phyloP scores from a whole-genome alignment of 2,113 vertebrate genomes.

The Mormyrus lacerda region DNA sequence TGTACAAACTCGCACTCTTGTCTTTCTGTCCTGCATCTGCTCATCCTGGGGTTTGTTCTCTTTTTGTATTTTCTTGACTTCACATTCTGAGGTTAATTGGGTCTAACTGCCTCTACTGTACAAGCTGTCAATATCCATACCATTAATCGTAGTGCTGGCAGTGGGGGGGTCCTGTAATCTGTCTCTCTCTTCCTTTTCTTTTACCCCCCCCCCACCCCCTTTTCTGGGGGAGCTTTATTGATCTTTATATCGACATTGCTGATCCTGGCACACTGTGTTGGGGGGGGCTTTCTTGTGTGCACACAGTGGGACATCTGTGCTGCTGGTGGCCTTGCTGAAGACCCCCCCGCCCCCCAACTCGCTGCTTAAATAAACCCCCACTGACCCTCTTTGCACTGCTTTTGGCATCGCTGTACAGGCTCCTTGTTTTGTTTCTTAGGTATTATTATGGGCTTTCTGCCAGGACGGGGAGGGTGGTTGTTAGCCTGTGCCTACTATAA shows the following conservation, averaged over 20 bases:
- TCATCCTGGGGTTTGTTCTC: not conserved
- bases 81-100: not conserved
- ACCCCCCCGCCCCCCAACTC: not conserved
- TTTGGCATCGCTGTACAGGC: not conserved
- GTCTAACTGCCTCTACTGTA: not conserved
- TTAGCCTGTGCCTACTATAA: conserved; percentile 54
- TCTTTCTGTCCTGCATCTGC: no score
- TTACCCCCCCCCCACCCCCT: not conserved
- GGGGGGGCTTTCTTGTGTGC: not conserved
- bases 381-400: not conserved
- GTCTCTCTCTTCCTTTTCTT: not conserved
- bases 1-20: no score
- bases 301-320: not conserved
- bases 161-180: not conserved
- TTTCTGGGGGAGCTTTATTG: not conserved
- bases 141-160: not conserved
- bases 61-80: not conserved
- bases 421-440: not conserved
- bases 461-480: not conserved
- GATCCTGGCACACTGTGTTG: not conserved
- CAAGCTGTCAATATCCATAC: not conserved
- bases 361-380: not conserved
- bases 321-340: not conserved
- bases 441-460: not conserved
- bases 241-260: not conserved